Base-by-base conservation (phyloP, 2,113 vertebrate genomes). In the Myotis lucifugus region DNA sequence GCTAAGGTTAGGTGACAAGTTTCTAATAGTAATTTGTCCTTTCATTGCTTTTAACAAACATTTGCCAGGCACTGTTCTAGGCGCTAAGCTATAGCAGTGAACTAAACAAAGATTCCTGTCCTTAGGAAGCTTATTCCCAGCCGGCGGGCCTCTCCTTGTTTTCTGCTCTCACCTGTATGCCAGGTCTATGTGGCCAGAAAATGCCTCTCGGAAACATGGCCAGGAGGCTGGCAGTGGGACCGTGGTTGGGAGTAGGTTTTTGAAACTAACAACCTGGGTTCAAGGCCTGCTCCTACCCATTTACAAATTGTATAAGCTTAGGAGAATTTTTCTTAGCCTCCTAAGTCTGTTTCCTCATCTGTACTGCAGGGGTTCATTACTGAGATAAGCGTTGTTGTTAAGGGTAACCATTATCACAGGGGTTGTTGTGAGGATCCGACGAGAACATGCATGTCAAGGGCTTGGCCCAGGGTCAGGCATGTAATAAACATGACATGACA, bases 291-390 rank as follows among this genome's bases (percentile, higher is more conserved):
- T 87, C 77, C 69, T 66, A 66, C 27, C 18, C 23, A 37, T 66
- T 13, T 94, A 67, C 56, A 77, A 90, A 73, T 6, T 23, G 1
- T 42, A 46, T 32, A 72, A 81, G 29, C 52, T 61, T 23, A 70
- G 67, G 56, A 85, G 6, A 77, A n/a, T 85, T 76, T 93, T 89
- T 82, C 73, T 72, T 91, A 34, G 61, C n/a, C 32, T 83, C 85
- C 48, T 18, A 79, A 42, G 2, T 73, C 64, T 93, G 83, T 88
- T 66, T 88, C 46, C 85, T 92, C 56, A 42, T 83, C 61, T 56
- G 27, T 64, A 70, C 74, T 50, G n/a, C n/a, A 42, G 34, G 19
- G 17, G 67, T 91, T 91, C 95, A 25, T 37, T 48, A 85, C 21
- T 74, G 48, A 81, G 64, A n/a, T 81, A 83, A 73, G 46, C 59